A percentile compares a stretch with the other conserved stretches of the same genome.
phyloP scores from a whole-genome alignment of 2,888 invertebrate species.

The Selenia dentaria region DNA sequence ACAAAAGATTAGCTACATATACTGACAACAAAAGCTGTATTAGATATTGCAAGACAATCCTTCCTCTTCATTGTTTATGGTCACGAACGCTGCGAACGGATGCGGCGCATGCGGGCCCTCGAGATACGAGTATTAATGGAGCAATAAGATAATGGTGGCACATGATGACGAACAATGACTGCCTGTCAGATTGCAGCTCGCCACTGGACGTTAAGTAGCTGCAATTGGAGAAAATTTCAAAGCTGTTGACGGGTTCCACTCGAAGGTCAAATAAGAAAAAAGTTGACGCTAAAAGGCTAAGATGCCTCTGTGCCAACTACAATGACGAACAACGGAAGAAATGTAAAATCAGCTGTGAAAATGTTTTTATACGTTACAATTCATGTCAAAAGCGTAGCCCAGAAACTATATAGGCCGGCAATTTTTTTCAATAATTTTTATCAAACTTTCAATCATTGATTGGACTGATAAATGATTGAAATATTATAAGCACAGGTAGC shows the following conservation, averaged over 20 bases:
- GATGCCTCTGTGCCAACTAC: no score
- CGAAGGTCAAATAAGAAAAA: slow-evolving; percentile 5
- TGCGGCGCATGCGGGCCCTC: slow-evolving; percentile 71
- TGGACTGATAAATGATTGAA: no score
- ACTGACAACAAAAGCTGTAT: slow-evolving; percentile 56
- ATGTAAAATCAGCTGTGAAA: no score
- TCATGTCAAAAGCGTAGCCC: no score
- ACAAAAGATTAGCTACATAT: slow-evolving; percentile 13
- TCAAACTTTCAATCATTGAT: no score
- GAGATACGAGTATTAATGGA: slow-evolving; percentile 63
- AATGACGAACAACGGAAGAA: no score
- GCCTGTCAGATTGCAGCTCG: slow-evolving; percentile 49
- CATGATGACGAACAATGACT: slow-evolving; percentile 59
- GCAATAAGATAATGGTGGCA: slow-evolving; percentile 74
- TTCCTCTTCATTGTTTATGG: slow-evolving; percentile 70
- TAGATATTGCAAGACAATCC: slow-evolving; percentile 45
- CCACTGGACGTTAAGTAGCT: slow-evolving; percentile 37
- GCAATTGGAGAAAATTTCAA: slow-evolving; percentile 25
- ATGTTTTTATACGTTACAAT: no score
- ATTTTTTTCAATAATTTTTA: no score
- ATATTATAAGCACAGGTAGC: no score
- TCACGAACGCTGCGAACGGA: slow-evolving; percentile 69
- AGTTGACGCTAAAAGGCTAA: slow-evolving; percentile 6
- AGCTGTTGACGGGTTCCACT: slow-evolving; percentile 5
- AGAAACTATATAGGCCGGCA: no score